Base-by-base conservation (phyloP, 2,797 vertebrate species). In the Spinibarbus caldwelli region DNA sequence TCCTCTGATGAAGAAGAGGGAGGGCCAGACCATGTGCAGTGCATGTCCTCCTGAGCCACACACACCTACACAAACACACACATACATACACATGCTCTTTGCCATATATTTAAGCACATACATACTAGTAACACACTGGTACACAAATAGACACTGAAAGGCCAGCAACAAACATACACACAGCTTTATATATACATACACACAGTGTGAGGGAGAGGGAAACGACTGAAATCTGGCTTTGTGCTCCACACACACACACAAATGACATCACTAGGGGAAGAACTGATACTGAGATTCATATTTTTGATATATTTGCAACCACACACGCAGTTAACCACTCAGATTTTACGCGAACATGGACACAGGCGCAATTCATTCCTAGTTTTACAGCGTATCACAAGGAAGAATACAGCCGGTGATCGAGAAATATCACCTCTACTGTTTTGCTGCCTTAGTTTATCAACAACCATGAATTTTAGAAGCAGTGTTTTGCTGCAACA, bases 1-100 rank as follows among this genome's bases (percentile, higher is more conserved):
- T 97, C 96, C 11, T 98, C 97, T 0, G 97, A 98, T 0, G 96
- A 97, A 77, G 97, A 98, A 86, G 97, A 98, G 23, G 96, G 96
- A 76, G 97, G 96, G 57, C 97, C 97, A 2, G 97, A 98, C 89
- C 97, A 97, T 10, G 97, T 98, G 89, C 97, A 99, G 93, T 99
- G 97, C 94, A 98, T 99, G 97, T 97, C 97, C 8, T 98, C 97
- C 82, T 98, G 97, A 98, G 95, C 89, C 90, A 49, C 87, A 85
- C 87, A 81, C 75, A 41, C 41, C 62, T 17, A 85, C 57, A 90
- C 57, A 76, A 38, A 85, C 49, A 71, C 38, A 85, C 23, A 76
- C 43, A 85, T 45, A 87, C 71, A 86, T 45, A 71, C 38, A 85
- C 23, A 87, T 38, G 80, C 91, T 90, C 90, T 90, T 92, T 91